Percentiles rank a stretch among this genome's conserved stretches.
phyloP scores from a whole-genome alignment of 2,888 invertebrate species.

The Acanthosoma haemorrhoidale region DNA sequence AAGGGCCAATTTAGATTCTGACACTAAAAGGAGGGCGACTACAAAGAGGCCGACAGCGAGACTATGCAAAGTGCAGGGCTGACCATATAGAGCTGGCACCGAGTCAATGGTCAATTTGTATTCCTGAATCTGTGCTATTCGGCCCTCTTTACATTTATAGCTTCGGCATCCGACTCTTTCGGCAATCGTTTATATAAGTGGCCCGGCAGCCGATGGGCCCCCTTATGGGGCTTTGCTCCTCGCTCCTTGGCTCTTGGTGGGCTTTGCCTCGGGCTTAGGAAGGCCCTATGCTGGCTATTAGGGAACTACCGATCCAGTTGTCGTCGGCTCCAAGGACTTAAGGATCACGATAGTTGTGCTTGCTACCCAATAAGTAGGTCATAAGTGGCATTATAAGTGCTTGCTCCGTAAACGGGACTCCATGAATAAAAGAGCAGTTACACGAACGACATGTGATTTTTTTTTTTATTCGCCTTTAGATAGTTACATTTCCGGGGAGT shows the following conservation, averaged over 20 bases:
- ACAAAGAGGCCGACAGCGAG: background rate
- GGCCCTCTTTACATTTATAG: constrained; percentile 5
- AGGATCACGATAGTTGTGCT: background rate
- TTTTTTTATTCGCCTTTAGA: no score
- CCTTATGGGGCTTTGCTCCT: no score
- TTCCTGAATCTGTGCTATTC: constrained; percentile 22
- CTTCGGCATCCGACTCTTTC: constrained; percentile 10
- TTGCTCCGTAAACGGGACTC: no score
- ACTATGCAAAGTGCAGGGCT: constrained; percentile 17
- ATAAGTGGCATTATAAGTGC: no score
- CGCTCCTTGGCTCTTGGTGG: no score
- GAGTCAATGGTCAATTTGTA: constrained; percentile 24
- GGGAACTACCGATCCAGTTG: no score
- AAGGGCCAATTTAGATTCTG: constrained; percentile 17
- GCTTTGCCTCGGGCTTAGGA: background rate
- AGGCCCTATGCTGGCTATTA: background rate
- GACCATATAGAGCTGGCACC: constrained; percentile 18
- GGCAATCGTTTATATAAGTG: constrained; percentile 14
- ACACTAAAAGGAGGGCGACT: constrained; percentile 3
- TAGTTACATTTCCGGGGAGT: no score
- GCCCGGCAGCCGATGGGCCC: background rate
- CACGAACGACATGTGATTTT: no score
- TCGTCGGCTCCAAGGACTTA: no score
- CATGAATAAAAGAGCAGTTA: no score
- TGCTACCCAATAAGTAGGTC: no score